Evolutionary conservation across 2,888 invertebrate species (phyloP).

Genomic region (Tenodera sinensis): DNA sequence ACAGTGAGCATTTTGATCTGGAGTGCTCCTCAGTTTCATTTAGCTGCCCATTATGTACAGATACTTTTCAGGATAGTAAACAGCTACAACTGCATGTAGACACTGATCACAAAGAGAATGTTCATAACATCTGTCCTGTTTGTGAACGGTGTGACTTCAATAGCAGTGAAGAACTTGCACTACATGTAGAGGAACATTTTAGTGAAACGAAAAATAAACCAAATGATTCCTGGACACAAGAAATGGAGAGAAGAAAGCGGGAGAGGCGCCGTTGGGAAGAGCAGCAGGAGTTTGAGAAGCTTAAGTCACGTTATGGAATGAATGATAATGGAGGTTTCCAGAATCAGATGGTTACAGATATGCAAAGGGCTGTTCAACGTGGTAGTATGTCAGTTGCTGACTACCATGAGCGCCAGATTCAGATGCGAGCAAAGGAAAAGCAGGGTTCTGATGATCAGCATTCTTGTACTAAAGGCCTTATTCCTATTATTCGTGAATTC

Average conservation of each 20-base stretch:
- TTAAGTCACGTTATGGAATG: not conserved
- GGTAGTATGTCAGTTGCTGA: not conserved
- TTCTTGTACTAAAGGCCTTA: not conserved
- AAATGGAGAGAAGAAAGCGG: not conserved
- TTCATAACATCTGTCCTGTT: not conserved
- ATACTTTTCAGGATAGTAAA: not conserved
- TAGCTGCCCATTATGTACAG: not conserved
- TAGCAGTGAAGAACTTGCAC: not conserved
- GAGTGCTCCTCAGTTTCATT: not conserved
- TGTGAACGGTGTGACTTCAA: not conserved
- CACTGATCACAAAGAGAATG: not conserved
- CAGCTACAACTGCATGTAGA: not conserved
- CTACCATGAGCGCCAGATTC: not conserved
- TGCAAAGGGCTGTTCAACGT: not conserved
- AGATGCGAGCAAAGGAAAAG: not conserved
- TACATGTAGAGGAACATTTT: not conserved
- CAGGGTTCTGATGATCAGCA: not conserved
- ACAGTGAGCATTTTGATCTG: not conserved
- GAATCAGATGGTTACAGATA: not conserved
- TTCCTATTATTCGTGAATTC: not conserved
- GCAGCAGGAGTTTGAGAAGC: not conserved
- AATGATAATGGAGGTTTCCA: not conserved
- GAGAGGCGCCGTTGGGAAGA: not conserved
- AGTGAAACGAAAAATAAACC: not conserved
- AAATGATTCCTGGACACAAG: not conserved